Evolutionary conservation across 2,888 invertebrate genomes (phyloP), one percentile per base, ranked within the genome.

Genomic region (Catocala fraxini): DNA sequence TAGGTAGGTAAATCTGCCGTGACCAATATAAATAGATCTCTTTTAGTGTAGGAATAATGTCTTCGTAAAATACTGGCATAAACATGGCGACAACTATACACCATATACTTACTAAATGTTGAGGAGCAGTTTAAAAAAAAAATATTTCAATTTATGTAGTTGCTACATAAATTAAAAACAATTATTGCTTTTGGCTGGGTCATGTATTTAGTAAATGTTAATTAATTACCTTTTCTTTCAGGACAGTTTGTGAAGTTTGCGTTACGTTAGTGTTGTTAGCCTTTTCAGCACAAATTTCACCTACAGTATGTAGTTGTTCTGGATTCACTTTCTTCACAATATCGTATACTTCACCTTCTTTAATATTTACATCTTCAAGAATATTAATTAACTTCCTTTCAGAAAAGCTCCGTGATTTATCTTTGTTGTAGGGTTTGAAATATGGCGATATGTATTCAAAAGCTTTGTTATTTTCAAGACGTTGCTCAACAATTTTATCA

Each of bases 361-460:
- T 79, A 39, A 93, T 75, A 52, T 84, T 83, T 3, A 92, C 70
- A 69, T 93, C 89, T 68, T 92, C 87, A 46, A 94, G 72, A 60
- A 94, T 90, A 64, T 91, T 87, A 33, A 94, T 91, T 10, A 93
- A 75, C 75, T 92, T 93, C 52, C 80, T 89, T 33, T 85, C 84
- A 1, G 90, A 84, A 72, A 80, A 90, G 60, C 82, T 84, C 42
- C 81, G 73, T 1, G 67, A 42, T 65, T 80, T 78, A 2, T 73
- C 71, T 39, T 73, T 71, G 46, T 59, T 65, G 58, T 35, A 71
- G 3, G 73, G 63, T 66, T 81, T 82, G 51, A 88, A 89, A 69
- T 84, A 88, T 51, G 82, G 78, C 13, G 83, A 85, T 53, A 70
- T 64, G 60, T 73, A 77, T 55, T 77, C 70, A 35, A 81, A 71